A percentile compares a stretch with the other conserved stretches of the same genome.
Conservation (phyloP, 2,113 vertebrate species). For the Phalacrocorax pelagicus region DNA sequence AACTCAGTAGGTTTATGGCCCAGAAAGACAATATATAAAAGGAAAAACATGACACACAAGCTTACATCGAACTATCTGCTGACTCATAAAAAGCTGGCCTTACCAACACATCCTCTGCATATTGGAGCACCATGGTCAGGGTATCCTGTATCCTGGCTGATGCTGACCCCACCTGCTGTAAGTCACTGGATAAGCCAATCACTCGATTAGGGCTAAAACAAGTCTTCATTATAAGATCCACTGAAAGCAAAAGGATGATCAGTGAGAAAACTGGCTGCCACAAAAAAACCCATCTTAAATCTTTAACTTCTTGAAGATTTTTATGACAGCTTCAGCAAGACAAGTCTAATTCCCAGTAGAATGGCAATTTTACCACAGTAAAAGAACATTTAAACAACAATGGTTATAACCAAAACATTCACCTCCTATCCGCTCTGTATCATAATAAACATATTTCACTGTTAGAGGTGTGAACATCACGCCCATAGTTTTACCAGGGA, state of each 20-base stretch:
- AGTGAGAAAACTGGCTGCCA: not conserved
- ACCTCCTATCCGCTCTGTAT: constrained; percentile 97
- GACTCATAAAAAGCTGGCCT: constrained; percentile 28
- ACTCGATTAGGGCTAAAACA: constrained; percentile 84
- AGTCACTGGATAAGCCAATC: constrained; percentile 93
- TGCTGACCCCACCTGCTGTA: constrained; percentile 89
- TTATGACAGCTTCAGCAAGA: not conserved
- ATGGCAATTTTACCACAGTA: not conserved
- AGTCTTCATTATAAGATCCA: constrained; percentile 94
- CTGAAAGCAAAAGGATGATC: constrained; percentile 62
- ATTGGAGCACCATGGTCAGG: constrained; percentile 88
- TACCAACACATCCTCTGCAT: constrained; percentile 96
- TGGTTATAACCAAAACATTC: constrained; percentile 41
- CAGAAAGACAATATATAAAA: not conserved
- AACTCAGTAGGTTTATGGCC: not conserved
- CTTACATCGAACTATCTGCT: not conserved
- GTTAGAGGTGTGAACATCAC: constrained; percentile 97
- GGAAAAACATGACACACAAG: not conserved
- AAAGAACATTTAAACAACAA: not conserved
- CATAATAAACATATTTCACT: constrained; percentile 92
- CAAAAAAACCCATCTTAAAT: not conserved
- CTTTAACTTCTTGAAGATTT: not conserved
- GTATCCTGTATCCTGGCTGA: constrained; percentile 91
- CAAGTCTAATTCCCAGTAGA: not conserved
- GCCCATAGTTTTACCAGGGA: constrained; percentile 94